Evolutionary conservation across 2,888 invertebrate species (phyloP), one percentile per base, ranked within the genome.

Genomic region (Drosophila multiciliata): DNA sequence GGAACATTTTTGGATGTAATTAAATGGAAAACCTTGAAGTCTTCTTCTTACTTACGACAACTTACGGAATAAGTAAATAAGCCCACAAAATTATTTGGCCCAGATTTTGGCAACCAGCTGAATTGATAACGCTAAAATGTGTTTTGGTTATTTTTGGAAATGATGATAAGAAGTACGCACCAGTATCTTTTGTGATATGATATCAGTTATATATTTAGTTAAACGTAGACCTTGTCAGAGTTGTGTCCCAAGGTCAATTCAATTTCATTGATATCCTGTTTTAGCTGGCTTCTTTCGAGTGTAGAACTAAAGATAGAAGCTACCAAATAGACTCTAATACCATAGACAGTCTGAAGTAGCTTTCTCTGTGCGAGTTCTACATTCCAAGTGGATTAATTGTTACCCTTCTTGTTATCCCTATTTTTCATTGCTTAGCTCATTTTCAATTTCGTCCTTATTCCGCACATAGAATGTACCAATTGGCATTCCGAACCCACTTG

Each of bases 1-100:
- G 67, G 49, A 63, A 75, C 75, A 80, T 60, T 75, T 59, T 63
- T 52, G 59, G 52, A 63, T 68, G 75, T 75, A 67, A 61, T 67
- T 79, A 55, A 63, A 58, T 33, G 17, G 49, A n/a, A 42, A 71
- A 62, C 58, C 58, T 63, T 78, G 50, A 36, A 50, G 23, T 29
- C 32, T 12, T 29, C 32, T 8, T 29, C 38, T 33, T 38, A 4
- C 54, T 55, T 20, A 54, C 23, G 20, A 8, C 11, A 20, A 33
- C n/a, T 23, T 23, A 45, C 15, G 15, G 15, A 8, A 53, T 35
- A 33, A 23, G 36, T 54, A 54, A 23, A 29, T 49, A 67, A 36
- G 15, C 45, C 26, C 54, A 40, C 35, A 35, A 23, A 23, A 20
- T 48, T 45, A 42, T 40, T 40, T 75, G 74, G 50, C 67, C 60